Evolutionary conservation across 2,888 invertebrate species (phyloP).

Genomic region (Lithophane socia): DNA sequence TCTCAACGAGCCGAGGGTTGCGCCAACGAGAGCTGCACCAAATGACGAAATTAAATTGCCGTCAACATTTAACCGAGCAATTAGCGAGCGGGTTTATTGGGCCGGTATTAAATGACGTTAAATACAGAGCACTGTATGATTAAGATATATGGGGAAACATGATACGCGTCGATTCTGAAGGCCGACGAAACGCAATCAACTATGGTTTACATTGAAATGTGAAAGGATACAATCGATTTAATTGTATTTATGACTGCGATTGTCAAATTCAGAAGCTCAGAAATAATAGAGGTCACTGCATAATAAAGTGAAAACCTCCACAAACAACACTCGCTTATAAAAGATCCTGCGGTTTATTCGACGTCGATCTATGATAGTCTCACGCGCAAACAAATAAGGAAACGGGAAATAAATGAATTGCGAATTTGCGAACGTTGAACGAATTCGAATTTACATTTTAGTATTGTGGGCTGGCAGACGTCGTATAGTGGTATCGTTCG

Average conservation of each 20-base stretch:
- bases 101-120: conserved; percentile 72
- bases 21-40: conserved; percentile 56
- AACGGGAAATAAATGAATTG: conserved; percentile 61
- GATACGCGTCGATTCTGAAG: conserved; percentile 73
- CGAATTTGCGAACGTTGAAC: conserved; percentile 57
- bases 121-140: conserved; percentile 73
- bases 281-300: conserved; percentile 49
- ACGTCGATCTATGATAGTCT: conserved; percentile 50
- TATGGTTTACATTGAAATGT: conserved; percentile 73
- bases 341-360: conserved; percentile 26
- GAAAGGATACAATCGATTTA: conserved; percentile 73
- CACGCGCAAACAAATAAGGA: conserved; percentile 58
- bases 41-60: conserved; percentile 79
- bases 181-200: conserved; percentile 67
- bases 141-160: conserved; percentile 75
- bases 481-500: conserved; percentile 34
- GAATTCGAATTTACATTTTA: conserved; percentile 64
- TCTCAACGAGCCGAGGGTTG: conserved; percentile 68
- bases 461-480: conserved; percentile 59
- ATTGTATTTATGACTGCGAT: conserved; percentile 63
- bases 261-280: conserved; percentile 56
- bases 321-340: conserved; percentile 19
- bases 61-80: conserved; percentile 76
- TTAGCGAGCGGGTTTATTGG: conserved; percentile 78
- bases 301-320: conserved; percentile 38